Conservation (phyloP, 2,888 invertebrate genomes). For the Steromphala cineraria region DNA sequence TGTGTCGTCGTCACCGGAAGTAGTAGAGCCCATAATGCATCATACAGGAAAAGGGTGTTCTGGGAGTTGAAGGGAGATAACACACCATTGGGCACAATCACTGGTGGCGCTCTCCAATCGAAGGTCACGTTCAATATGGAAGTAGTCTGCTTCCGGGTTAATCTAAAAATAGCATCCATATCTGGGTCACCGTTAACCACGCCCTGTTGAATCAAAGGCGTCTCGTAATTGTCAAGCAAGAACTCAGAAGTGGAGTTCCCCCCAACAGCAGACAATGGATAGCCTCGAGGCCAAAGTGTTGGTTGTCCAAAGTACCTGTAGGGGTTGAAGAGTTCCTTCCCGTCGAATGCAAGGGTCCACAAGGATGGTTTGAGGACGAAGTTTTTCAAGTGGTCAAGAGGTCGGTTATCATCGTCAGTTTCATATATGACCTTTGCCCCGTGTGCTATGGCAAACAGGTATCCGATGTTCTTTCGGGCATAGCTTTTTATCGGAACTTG, state of each 20-base stretch:
- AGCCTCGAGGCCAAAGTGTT: conserved; percentile 64
- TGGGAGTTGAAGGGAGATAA: conserved; percentile 62
- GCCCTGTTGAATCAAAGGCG: conserved; percentile 60
- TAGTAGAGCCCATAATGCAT: conserved; percentile 60
- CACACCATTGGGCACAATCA: conserved; percentile 50
- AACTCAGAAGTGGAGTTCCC: conserved; percentile 20
- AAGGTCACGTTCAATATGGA: conserved; percentile 45
- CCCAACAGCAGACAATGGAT: conserved; percentile 49
- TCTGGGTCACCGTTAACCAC: conserved; percentile 65
- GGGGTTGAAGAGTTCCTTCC: conserved; percentile 5
- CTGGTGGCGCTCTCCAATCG: conserved; percentile 53
- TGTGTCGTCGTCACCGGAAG: conserved; percentile 53
- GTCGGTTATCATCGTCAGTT: conserved; percentile 32
- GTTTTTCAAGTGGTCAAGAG: not conserved
- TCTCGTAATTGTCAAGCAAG: conserved; percentile 19
- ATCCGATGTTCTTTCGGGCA: conserved; percentile 26
- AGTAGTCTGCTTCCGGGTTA: conserved; percentile 46
- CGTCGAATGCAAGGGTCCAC: not conserved
- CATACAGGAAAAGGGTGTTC: conserved; percentile 57
- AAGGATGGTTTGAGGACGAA: not conserved
- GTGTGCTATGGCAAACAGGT: conserved; percentile 28
- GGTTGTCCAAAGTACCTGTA: conserved; percentile 60
- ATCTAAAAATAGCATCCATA: conserved; percentile 62
- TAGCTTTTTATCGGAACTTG: conserved; percentile 19
- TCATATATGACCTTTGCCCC: conserved; percentile 31